Conservation (phyloP, 2,888 invertebrate species). For the Micoletzkya japonica region DNA sequence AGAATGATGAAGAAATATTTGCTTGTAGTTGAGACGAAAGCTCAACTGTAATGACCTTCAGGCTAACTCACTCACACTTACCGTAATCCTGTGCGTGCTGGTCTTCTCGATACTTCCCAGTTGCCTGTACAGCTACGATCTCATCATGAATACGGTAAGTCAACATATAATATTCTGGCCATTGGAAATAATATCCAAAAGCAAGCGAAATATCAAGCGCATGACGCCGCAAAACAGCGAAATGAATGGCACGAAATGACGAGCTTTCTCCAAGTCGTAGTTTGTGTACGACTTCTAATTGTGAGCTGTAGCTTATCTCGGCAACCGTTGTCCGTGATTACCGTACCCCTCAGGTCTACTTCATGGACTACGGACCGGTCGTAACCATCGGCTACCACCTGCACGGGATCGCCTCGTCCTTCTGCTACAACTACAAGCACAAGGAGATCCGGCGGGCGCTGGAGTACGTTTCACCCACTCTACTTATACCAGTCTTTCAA, state of each 20-base stretch:
- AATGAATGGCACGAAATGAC: too few relatives aligned
- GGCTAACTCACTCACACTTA: slow-evolving; percentile 44
- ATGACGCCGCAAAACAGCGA: too few relatives aligned
- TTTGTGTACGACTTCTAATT: too few relatives aligned
- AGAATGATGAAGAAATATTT: too few relatives aligned
- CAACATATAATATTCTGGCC: too few relatives aligned
- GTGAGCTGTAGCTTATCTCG: not conserved
- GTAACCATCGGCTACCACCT: slow-evolving; percentile 47
- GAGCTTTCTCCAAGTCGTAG: too few relatives aligned
- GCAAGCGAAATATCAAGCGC: too few relatives aligned
- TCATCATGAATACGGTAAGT: slow-evolving; percentile 39
- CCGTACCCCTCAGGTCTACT: slow-evolving; percentile 33
- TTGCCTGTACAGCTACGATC: slow-evolving; percentile 43
- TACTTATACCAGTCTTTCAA: too few relatives aligned
- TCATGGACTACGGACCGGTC: slow-evolving; percentile 49
- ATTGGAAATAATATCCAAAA: too few relatives aligned
- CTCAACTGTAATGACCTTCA: too few relatives aligned
- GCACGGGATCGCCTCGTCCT: slow-evolving; percentile 42
- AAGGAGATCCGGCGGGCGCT: slow-evolving; percentile 40
- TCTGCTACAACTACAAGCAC: slow-evolving; percentile 48
- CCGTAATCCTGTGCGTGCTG: slow-evolving; percentile 43
- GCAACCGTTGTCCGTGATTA: not conserved
- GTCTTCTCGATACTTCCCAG: slow-evolving; percentile 48
- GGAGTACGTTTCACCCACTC: too few relatives aligned
- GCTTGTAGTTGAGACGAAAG: too few relatives aligned